A percentile compares a stretch with the other conserved stretches of the same genome.
Conservation (phyloP, 1,140 invertebrate genomes). For the Trichoplusia ni region DNA sequence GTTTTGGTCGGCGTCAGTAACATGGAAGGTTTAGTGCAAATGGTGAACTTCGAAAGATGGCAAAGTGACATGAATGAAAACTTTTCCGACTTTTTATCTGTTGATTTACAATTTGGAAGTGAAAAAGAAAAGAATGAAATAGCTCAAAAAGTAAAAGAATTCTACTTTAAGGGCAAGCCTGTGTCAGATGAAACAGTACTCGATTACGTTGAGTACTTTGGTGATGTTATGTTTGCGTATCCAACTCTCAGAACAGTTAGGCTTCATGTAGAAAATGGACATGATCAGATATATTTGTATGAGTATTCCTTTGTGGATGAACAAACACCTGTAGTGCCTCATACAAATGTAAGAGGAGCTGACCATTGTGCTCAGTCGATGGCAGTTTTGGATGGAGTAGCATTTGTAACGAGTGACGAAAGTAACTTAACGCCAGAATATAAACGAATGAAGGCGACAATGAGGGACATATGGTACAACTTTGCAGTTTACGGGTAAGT, state of each 20-base stretch:
- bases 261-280: constrained; percentile 49
- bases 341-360: constrained; percentile 45
- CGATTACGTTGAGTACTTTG: constrained; percentile 56
- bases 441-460: constrained; percentile 43
- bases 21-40: constrained; percentile 44
- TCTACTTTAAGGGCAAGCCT: constrained; percentile 49
- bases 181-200: constrained; percentile 45
- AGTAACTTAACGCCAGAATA: constrained; percentile 29
- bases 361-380: constrained; percentile 51
- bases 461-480: constrained; percentile 45
- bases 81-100: constrained; percentile 55
- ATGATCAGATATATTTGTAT: constrained; percentile 55
- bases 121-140: constrained; percentile 41
- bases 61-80: constrained; percentile 59
- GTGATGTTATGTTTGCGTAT: constrained; percentile 56
- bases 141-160: constrained; percentile 42
- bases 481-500: constrained; percentile 3
- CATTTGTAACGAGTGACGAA: constrained; percentile 16
- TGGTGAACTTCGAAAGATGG: constrained; percentile 38
- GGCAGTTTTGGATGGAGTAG: constrained; percentile 32
- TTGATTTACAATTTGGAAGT: constrained; percentile 50
- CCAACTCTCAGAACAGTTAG: constrained; percentile 45
- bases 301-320: constrained; percentile 48
- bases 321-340: constrained; percentile 29
- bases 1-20: constrained; percentile 44